phyloP scores from a whole-genome alignment of 1,140 invertebrate species.

The Platorchestia sp. region DNA sequence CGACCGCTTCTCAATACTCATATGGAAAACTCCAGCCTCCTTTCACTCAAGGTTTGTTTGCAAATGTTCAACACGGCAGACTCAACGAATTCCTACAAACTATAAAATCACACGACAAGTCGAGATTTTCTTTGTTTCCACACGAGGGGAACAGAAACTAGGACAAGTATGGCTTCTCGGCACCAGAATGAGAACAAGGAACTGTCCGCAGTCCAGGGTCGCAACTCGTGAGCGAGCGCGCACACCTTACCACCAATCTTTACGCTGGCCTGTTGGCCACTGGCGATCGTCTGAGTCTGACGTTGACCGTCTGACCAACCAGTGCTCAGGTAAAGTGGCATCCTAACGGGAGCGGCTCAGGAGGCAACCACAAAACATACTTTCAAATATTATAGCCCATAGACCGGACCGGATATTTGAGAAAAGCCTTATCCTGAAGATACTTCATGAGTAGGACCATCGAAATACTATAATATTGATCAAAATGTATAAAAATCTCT shows the following conservation, averaged over 20 bases:
- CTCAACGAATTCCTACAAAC: neutral
- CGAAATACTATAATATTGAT: too few species aligned
- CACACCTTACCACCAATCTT: neutral
- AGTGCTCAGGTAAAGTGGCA: neutral
- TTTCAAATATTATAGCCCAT: neutral
- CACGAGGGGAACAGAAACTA: neutral
- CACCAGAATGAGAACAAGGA: conserved; percentile 10
- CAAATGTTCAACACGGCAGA: neutral
- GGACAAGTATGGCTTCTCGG: conserved; percentile 38
- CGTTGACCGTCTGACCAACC: conserved; percentile 16
- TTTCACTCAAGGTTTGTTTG: neutral
- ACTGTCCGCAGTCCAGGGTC: conserved; percentile 27
- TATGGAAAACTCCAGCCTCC: neutral
- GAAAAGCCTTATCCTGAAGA: too few species aligned
- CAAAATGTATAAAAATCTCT: too few species aligned
- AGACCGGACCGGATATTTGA: neutral
- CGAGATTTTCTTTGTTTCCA: neutral
- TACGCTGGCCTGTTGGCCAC: neutral
- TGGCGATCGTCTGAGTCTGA: neutral
- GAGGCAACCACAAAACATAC: neutral
- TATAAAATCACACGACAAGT: neutral
- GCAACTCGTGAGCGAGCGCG: neutral
- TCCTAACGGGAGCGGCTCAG: conserved; percentile 26
- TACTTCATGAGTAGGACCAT: too few species aligned
- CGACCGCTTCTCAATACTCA: neutral